These are phyloP conservation scores for Phallusia fumigata DNA, from an alignment of 23 tunicate genomes.

Conservation along the genomic window DNA sequence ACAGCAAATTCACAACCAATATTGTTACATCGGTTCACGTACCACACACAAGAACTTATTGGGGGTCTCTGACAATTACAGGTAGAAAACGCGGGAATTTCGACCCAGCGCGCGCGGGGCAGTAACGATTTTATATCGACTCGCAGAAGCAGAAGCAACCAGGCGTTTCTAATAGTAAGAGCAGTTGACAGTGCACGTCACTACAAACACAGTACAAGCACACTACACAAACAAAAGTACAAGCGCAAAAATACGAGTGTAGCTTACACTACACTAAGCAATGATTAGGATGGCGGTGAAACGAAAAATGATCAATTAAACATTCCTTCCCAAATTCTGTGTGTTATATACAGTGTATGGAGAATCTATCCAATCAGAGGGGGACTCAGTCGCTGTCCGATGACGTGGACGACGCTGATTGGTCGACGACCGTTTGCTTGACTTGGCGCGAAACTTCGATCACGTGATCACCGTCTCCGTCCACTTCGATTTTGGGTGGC, in stretches of 20 bases:
- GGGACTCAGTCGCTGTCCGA: slow-evolving; percentile 5
- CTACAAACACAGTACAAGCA: neutral
- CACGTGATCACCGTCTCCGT: slow-evolving; percentile 24
- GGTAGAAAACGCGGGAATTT: no score
- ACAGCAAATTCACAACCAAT: no score
- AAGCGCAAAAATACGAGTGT: neutral
- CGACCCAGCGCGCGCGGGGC: no score
- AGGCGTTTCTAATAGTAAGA: neutral
- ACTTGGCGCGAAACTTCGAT: slow-evolving; percentile 45
- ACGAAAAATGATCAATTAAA: no score
- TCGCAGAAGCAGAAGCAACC: neutral
- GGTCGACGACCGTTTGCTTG: slow-evolving; percentile 21
- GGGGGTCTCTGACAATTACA: no score
- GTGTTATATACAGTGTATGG: no score
- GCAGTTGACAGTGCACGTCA: slow-evolving; percentile 12
- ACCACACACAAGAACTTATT: no score
- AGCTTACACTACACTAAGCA: neutral
- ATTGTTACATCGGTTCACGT: no score
- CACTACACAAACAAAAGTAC: neutral
- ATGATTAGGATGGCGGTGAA: no score
- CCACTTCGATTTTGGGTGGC: slow-evolving; percentile 28
- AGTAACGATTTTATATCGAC: no score
- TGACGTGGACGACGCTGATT: slow-evolving; percentile 3
- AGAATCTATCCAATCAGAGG: no score
- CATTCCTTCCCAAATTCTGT: no score